Base-by-base conservation (phyloP, 2,797 vertebrate species). In the Bradypus variegatus region DNA sequence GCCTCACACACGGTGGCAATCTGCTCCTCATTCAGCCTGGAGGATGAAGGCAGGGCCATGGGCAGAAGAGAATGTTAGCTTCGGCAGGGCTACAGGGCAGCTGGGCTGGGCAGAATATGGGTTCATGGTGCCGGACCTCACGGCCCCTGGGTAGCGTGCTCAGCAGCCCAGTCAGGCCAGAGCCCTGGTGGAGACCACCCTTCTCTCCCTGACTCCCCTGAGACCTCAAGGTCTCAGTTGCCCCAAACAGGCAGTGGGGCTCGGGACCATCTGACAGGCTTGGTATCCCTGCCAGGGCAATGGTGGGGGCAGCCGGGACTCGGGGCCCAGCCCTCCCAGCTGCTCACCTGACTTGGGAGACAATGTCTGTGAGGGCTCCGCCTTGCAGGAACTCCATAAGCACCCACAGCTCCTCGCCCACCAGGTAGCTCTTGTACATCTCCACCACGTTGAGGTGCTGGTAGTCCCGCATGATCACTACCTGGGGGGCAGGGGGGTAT, bases 351-450 rank as follows among this genome's bases (percentile, higher is more conserved):
- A 99, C 99, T 97, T 99, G 99, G 91, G 99, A 99, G 84, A 99
- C 98, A 0, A 99, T 99, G 97, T 99, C 99, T 29, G 99, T 99
- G 90, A 99, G 98, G 77, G 99, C 99, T 93, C 99, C 99, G 8
- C 99, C 99, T 96, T 99, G 99, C 93, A 99, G 98, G 97, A 99
- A 99, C 97, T 99, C 99, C 99, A 99, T 99, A 93, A 99, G 98
- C 77, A 99, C 99, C 99, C 99, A 99, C 88, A 99, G 98, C 95
- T 99, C 99, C 96, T 99, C 99, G 88, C 99, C 99, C 95, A 99
- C 99, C 7, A 99, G 97, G 72, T 99, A 99, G 86, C 99, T 99
- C 97, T 99, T 99, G 95, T 99, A 99, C 99, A 99, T 99, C 97
- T 99, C 99, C 96, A 99, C 99, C 6, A 99, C 99, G 0, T 99